phyloP scores from a whole-genome alignment of 2,888 invertebrate species.

The Melanostoma mellinum region DNA sequence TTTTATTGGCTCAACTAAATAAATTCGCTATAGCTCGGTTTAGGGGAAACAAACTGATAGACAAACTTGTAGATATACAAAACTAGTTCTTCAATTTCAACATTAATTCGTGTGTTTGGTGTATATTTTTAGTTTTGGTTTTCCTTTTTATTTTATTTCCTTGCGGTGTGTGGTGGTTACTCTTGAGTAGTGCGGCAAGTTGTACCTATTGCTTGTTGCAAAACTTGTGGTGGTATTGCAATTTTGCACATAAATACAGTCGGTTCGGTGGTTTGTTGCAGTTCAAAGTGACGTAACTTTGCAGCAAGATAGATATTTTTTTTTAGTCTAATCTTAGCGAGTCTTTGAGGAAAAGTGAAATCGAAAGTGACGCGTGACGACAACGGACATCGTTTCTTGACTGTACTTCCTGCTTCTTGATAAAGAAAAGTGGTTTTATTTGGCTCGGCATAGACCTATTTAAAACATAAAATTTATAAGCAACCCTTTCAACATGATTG shows the following conservation, averaged over 20 bases:
- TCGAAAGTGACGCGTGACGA: constrained; percentile 65
- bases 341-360: constrained; percentile 66
- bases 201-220: constrained; percentile 45
- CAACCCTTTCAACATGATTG: constrained; percentile 46
- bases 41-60: constrained; percentile 10
- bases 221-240: constrained; percentile 55
- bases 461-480: too few species aligned
- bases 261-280: constrained; percentile 59
- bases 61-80: constrained; percentile 41
- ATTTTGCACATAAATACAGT: constrained; percentile 49
- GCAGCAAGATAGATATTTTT: constrained; percentile 56
- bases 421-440: background rate
- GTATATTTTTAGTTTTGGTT: constrained; percentile 24
- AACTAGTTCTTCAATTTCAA: constrained; percentile 63
- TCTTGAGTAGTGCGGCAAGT: constrained; percentile 52
- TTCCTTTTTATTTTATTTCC: constrained; percentile 35
- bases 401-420: constrained; percentile 56
- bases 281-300: constrained; percentile 59
- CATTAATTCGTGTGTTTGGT: constrained; percentile 20
- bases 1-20: constrained; percentile 44
- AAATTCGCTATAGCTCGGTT: constrained; percentile 27
- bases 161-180: constrained; percentile 48
- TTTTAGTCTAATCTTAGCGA: constrained; percentile 53
- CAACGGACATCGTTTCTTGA: constrained; percentile 19
- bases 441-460: too few species aligned